These are phyloP conservation scores for Caranx melampygus DNA, from an alignment of 2,113 vertebrate species.

Conservation along the genomic window DNA sequence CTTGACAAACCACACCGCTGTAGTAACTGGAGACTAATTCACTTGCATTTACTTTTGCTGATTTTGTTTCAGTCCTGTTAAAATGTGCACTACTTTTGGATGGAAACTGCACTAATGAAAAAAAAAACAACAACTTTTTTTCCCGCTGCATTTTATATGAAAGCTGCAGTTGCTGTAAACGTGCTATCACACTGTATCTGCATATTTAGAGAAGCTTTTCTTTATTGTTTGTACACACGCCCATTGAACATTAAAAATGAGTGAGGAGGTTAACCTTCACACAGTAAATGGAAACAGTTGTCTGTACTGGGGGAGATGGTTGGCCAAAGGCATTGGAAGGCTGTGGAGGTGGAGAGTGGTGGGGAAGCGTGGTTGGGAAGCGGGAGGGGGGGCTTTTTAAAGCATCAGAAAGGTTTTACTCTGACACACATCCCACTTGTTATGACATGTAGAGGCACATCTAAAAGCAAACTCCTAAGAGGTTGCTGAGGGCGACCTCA, in stretches of 20 bases:
- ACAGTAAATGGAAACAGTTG: constrained; percentile 44
- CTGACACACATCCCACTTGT: constrained; percentile 77
- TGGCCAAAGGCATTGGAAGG: constrained; percentile 68
- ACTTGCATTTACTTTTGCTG: neutral
- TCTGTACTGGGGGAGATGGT: constrained; percentile 45
- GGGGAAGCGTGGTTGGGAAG: constrained; percentile 11
- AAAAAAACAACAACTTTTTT: no score
- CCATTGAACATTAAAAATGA: constrained; percentile 28
- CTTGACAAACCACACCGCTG: neutral
- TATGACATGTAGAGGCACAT: constrained; percentile 80
- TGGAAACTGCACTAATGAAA: neutral
- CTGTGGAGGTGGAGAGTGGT: constrained; percentile 54
- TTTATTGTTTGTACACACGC: neutral
- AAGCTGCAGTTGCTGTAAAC: neutral
- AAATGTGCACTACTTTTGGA: neutral
- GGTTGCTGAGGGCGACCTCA: constrained; percentile 82
- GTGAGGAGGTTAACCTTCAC: constrained; percentile 48
- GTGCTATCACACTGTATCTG: neutral
- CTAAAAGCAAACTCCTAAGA: constrained; percentile 81
- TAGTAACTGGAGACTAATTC: neutral
- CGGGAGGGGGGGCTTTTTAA: constrained; percentile 34
- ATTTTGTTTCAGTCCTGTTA: neutral
- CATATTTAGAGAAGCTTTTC: neutral
- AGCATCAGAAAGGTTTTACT: constrained; percentile 66
- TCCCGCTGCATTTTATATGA: neutral